Evolutionary conservation across 2,888 invertebrate genomes (phyloP).

Genomic region (Aphidoletes aphidimyza): DNA sequence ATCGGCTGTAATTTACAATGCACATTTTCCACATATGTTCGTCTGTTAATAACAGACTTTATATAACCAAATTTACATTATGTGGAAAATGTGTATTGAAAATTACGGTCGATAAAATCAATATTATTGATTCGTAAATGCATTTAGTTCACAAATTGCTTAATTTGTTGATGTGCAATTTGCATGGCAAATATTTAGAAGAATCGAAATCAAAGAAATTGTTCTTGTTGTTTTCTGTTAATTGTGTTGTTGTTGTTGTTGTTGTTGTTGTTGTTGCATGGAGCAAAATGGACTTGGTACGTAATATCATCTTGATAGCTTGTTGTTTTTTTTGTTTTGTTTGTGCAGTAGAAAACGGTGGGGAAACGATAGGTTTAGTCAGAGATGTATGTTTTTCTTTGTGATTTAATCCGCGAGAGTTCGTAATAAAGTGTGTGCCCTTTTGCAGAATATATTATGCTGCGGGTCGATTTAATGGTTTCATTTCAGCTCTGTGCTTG

Average conservation of each 20-base stretch:
- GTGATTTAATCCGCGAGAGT: not conserved
- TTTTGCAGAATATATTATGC: not conserved
- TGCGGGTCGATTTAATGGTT: not conserved
- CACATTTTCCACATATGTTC: too few species aligned
- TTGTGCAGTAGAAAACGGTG: not conserved
- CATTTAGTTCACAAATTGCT: not conserved
- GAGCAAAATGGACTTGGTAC: not conserved
- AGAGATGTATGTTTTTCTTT: not conserved
- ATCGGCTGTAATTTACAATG: too few species aligned
- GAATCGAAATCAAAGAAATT: not conserved
- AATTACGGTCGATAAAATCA: not conserved
- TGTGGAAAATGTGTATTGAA: too few species aligned
- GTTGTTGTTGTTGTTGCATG: too few species aligned
- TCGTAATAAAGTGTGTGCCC: not conserved
- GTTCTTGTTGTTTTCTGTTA: too few species aligned
- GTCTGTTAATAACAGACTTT: too few species aligned
- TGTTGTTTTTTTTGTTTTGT: too few species aligned
- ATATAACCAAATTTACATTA: too few species aligned
- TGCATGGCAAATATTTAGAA: not conserved
- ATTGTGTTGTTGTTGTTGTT: too few species aligned
- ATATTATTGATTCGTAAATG: not conserved
- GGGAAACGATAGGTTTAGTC: constrained; percentile 23
- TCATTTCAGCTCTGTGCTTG: not conserved
- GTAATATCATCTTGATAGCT: not conserved
- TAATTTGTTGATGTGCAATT: not conserved